These are phyloP conservation scores for Pteromalus puparum DNA, from an alignment of 1,140 invertebrate genomes.

Conservation along the genomic window DNA sequence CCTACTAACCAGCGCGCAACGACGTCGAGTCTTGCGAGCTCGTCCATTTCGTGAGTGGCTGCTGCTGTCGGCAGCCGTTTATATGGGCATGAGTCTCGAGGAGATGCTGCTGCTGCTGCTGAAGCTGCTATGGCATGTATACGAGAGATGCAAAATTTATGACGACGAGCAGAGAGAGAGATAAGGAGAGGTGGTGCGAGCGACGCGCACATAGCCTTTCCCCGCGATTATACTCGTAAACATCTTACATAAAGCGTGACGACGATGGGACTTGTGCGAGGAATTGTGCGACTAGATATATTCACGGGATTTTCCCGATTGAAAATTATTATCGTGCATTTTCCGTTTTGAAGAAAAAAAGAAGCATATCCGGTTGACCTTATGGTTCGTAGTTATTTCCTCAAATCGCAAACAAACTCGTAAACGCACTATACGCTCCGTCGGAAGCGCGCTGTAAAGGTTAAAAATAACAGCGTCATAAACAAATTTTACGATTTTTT, in stretches of 20 bases:
- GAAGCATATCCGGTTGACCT: no score
- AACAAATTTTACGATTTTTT: not conserved
- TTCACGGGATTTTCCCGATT: no score
- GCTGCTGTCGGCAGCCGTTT: no score
- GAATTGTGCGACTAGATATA: no score
- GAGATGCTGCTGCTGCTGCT: not conserved
- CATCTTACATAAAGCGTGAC: slow-evolving; percentile 27
- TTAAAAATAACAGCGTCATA: not conserved
- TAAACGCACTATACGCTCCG: not conserved
- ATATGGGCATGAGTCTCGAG: no score
- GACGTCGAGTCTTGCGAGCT: not conserved
- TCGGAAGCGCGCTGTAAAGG: not conserved
- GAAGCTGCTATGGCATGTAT: not conserved
- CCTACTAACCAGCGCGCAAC: slow-evolving; percentile 33
- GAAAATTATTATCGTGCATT: no score
- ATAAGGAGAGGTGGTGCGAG: no score
- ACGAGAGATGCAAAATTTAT: not conserved
- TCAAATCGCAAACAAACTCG: not conserved
- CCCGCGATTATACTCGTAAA: slow-evolving; percentile 9
- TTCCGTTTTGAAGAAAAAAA: no score
- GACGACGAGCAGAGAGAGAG: not conserved
- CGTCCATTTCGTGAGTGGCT: not conserved
- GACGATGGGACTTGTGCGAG: no score
- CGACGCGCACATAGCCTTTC: not conserved
- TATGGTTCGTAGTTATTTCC: no score